Base-by-base conservation (phyloP, 1,140 invertebrate genomes). In the Lepidurus couesii region DNA sequence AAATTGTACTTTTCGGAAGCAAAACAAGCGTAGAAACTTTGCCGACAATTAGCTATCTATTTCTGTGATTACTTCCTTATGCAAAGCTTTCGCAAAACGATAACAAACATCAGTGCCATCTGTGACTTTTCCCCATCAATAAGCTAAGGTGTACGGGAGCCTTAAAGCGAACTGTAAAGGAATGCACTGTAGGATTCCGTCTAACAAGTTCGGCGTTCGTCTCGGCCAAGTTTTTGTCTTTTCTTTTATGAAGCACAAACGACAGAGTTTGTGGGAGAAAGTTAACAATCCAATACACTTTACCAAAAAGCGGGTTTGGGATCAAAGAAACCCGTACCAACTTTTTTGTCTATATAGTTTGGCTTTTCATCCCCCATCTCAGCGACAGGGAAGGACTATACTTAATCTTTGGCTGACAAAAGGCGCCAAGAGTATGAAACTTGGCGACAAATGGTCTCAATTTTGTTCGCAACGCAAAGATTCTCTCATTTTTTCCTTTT, bases 371-470 rank as follows among this genome's bases (percentile, higher is more conserved):
- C 53, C 53, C 53, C 53, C 53, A 65, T 65, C 53, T 21, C 8
- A 21, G 34, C 34, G 6, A 65, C 9, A 21, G 16, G 16, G 53
- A 65, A 65, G 13, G 53, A 9, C 16, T 16, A 16, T 65, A 65
- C 53, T 65, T 65, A 65, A 65, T 65, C 53, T n/a, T 65, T n/a
- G 16, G 8, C 53, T 65, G n/a, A 65, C 53, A 65, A 65, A 65
- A 65, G 53, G n/a, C 53, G 53, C 53, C 53, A 16, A 65, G 53
- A 65, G 53, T 65, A 16, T 65, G 53, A 65, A n/a, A 16, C 21
- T 65, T 65, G 53, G 53, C 53, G 53, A 65, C 53, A 65, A 65
- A 65, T 65, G 53, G 53, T 65, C 53, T 7, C 53, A 65, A 65
- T 65, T 65, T 65, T 65, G 16, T 13, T 21, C 13, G 6, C n/a